Percentiles rank a stretch among this genome's conserved stretches.
Conservation (phyloP, 2,113 vertebrate species). For the Corynorhinus townsendii region DNA sequence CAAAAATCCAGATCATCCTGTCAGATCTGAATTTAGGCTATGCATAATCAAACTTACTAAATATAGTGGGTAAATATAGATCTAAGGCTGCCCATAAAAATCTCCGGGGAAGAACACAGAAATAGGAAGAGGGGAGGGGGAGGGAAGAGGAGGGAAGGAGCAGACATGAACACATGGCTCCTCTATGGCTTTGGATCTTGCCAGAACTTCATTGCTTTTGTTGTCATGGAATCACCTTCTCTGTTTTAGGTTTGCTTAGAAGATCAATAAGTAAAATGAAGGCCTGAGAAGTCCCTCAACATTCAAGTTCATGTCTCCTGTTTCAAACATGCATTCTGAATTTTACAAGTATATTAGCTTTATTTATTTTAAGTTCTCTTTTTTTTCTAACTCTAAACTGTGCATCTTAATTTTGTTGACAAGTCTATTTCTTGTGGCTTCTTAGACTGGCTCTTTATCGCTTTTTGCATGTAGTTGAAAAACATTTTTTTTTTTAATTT, state of each 20-base stretch:
- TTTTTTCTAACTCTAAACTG: constrained; percentile 9
- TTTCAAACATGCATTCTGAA: background rate
- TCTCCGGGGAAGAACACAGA: background rate
- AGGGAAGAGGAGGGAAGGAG: too few species aligned
- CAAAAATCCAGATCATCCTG: constrained; percentile 48
- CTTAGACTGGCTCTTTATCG: background rate
- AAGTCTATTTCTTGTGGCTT: background rate
- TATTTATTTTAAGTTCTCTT: background rate
- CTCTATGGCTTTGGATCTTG: background rate
- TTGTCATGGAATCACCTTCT: background rate
- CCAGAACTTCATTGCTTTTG: background rate
- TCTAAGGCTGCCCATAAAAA: constrained; percentile 39
- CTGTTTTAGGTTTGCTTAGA: constrained; percentile 61
- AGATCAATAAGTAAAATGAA: constrained; percentile 45
- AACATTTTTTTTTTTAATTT: background rate
- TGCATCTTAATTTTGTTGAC: background rate
- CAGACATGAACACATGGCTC: background rate
- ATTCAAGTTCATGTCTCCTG: background rate
- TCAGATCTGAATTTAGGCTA: constrained; percentile 53
- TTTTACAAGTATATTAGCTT: constrained; percentile 21
- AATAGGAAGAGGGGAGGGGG: too few species aligned
- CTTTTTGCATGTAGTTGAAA: background rate
- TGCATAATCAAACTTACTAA: constrained; percentile 64
- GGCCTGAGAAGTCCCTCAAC: constrained; percentile 6
- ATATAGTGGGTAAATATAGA: constrained; percentile 57